Evolutionary conservation across 2,888 invertebrate genomes (phyloP), one percentile per base, ranked within the genome.

Genomic region (Amphipyra berbera): DNA sequence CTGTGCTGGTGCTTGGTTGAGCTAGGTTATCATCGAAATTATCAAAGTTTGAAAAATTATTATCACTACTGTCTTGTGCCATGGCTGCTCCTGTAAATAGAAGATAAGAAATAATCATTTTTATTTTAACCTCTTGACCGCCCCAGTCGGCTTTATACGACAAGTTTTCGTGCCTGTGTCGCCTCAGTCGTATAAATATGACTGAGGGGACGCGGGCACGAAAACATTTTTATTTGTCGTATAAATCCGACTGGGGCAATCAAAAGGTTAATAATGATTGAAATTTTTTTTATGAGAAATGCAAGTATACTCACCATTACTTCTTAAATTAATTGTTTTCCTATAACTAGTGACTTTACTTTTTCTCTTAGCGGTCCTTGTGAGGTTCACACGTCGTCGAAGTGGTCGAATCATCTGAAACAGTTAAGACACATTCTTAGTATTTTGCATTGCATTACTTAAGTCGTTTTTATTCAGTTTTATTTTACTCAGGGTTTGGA

Each of bases 1-100:
- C 96, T 78, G 96, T 96, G 81, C 96, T 96, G 47, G 96, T 96
- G 82, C 96, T 96, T 12, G 96, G 96, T 70, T 95, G 92, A 72
- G 96, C 95, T 78, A 96, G 85, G 73, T 95, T 95, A 56, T 94
- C 95, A 14, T 95, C 92, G 56, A 85, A 85, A 64, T 86, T 87
- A 40, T 88, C 85, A 40, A 88, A 83, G 72, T 83, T 88, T 10
- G 84, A 69, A 78, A 86, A 88, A 68, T 87, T 90, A 63, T 85
- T 89, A 84, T 89, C 88, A 78, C 87, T 88, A 78, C 87, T 90
- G 62, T 92, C 90, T 73, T 90, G 90, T 63, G 85, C 83, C 62
- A 85, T 85, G 52, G 82, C 71, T 55, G 85, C 79, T 69, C 86
- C 90, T 88, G 83, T n/a, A 85, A 88, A 30, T 57, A 6, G 41